Evolutionary conservation across 2,113 vertebrate species (phyloP), one percentile per base, ranked within the genome.

Genomic region (Aegotheles bennettii): DNA sequence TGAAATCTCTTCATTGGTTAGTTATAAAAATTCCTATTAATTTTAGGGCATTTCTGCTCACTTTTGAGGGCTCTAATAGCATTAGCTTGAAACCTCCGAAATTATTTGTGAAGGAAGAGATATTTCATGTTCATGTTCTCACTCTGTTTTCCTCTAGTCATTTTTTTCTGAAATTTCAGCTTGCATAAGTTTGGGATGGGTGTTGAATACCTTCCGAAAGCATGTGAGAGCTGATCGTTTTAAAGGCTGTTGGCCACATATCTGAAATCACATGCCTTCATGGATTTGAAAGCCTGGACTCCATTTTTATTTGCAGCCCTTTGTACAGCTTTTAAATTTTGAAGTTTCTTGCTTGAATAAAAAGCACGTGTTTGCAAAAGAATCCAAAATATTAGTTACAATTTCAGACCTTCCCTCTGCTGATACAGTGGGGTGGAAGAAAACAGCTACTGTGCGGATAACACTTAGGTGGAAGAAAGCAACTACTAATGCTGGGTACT

Each of bases 11-110:
- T 88, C 79, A 68, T 63, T 89, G 85, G 79, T 59, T 86, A 56
- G 59, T 67, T 84, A 88, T 71, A 92, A 89, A 78, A 64, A 36
- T 86, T 78, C 71, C 85, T 93, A 95, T 92, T 96, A 67, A 94
- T 93, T 94, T 80, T 63, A 75, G n/a, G 29, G 17, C 40, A 78
- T 70, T 90, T 50, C 29, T 84, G 11, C 47, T 90, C 64, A 19
- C 25, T 90, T 90, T 63, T 84, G n/a, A 90, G 71, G 40, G 8
- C 50, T 87, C 38, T 88, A 84, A 86, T 42, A 92, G 9, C 42
- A 65, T 92, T 80, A 77, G 19, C 64, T 84, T 80, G 76, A 95
- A 92, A 61, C 13, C 25, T 80, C 63, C 74, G 68, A 35, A 90
- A 86, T 70, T 6, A 45, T 80, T 42, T 54, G 48, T 23, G 50